Percentiles rank a stretch among this genome's conserved stretches.
Conservation (phyloP, 2,888 invertebrate species). For the Lacanobia oleracea region DNA sequence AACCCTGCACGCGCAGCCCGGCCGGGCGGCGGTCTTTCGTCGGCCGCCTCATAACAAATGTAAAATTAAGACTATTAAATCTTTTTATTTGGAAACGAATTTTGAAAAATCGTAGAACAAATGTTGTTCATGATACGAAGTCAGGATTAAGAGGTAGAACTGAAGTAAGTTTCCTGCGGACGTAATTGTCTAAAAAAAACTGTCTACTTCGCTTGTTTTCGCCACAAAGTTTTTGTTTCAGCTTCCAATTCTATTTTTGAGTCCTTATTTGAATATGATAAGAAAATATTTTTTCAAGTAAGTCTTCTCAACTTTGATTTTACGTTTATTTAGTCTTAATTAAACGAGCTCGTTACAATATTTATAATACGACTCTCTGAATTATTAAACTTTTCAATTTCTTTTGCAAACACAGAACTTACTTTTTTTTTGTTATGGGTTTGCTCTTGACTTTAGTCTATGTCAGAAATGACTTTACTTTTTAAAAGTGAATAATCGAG, state of each 20-base stretch:
- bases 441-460: no score
- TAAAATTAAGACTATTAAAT: no score
- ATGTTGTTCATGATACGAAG: no score
- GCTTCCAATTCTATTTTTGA: neutral
- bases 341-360: neutral
- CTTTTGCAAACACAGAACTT: neutral
- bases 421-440: no score
- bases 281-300: neutral
- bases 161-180: slow-evolving; percentile 26
- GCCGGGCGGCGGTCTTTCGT: no score
- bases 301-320: neutral
- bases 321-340: neutral
- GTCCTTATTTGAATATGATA: neutral
- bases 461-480: no score
- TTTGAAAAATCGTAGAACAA: no score
- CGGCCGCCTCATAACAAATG: no score
- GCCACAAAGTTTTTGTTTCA: neutral
- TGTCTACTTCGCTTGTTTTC: slow-evolving; percentile 24
- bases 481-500: neutral
- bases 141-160: no score
- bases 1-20: no score
- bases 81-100: no score
- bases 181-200: slow-evolving; percentile 34
- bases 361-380: neutral
- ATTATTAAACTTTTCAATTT: slow-evolving; percentile 3